A percentile compares a stretch with the other conserved stretches of the same genome.
These are phyloP conservation scores for Lindbergichthys nudifrons DNA, from an alignment of 2,797 vertebrate species.

Conservation along the genomic window DNA sequence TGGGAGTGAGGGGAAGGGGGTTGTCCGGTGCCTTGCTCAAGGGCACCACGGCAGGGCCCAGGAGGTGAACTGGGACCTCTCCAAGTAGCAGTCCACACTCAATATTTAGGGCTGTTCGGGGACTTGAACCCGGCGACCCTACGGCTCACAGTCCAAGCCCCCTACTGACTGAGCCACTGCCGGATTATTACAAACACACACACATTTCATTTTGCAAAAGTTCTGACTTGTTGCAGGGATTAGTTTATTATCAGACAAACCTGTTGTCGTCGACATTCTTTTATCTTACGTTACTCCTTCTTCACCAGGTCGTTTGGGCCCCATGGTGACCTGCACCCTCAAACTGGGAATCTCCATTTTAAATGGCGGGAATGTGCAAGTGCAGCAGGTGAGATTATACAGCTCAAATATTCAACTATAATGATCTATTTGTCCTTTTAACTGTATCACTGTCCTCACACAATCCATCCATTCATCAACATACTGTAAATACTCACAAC, in stretches of 20 bases:
- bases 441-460: not conserved
- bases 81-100: too few species aligned
- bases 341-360: conserved; percentile 98
- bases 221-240: not conserved
- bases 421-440: not conserved
- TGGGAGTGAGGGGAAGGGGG: too few species aligned
- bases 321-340: conserved; percentile 96
- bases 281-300: not conserved
- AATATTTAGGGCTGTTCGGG: too few species aligned
- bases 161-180: too few species aligned
- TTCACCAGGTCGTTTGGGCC: conserved; percentile 89
- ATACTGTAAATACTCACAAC: not conserved
- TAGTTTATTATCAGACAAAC: not conserved
- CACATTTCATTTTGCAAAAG: not conserved
- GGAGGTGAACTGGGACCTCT: too few species aligned
- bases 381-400: conserved; percentile 90
- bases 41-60: too few species aligned
- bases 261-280: not conserved
- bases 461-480: not conserved
- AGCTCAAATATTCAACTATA: not conserved
- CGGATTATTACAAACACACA: not conserved
- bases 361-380: conserved; percentile 95
- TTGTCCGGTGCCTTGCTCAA: too few species aligned
- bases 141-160: too few species aligned
- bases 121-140: too few species aligned